phyloP scores from a whole-genome alignment of 2,888 invertebrate species.

The Drosophila tripunctata region DNA sequence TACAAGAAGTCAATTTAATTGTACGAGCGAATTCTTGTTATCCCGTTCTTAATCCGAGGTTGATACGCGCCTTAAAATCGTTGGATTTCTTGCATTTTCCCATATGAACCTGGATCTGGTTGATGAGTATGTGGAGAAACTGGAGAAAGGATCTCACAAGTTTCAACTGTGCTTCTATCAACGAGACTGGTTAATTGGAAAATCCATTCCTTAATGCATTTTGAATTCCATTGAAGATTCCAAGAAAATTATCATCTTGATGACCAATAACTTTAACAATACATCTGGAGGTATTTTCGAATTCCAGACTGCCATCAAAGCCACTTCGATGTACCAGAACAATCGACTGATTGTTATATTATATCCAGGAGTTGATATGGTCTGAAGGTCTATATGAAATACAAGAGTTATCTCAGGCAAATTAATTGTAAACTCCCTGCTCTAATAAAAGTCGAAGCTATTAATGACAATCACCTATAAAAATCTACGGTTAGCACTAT shows the following conservation, averaged over 20 bases:
- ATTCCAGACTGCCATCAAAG: too few relatives aligned
- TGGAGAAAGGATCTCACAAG: not conserved
- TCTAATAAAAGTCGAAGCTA: not conserved
- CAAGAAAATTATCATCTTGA: conserved; percentile 29
- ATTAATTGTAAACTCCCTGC: not conserved
- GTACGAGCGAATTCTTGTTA: conserved; percentile 27
- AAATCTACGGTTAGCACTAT: not conserved
- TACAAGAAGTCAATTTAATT: conserved; percentile 18
- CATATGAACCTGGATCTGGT: conserved; percentile 10
- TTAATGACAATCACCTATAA: not conserved
- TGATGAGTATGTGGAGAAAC: not conserved
- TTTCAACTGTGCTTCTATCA: not conserved
- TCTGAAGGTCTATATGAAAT: conserved; percentile 28
- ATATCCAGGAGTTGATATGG: conserved; percentile 40
- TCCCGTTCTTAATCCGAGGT: too few relatives aligned
- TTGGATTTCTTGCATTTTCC: not conserved
- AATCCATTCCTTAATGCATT: conserved; percentile 30
- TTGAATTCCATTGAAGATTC: conserved; percentile 18
- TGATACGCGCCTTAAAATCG: not conserved
- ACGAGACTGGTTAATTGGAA: not conserved
- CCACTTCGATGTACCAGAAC: conserved; percentile 25
- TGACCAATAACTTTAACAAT: too few relatives aligned
- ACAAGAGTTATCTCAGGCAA: conserved; percentile 31
- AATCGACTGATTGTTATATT: conserved; percentile 39
- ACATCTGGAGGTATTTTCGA: too few relatives aligned